A percentile compares a stretch with the other conserved stretches of the same genome.
phyloP scores from a whole-genome alignment of 2,888 invertebrate genomes.

The Agapostemon virescens region DNA sequence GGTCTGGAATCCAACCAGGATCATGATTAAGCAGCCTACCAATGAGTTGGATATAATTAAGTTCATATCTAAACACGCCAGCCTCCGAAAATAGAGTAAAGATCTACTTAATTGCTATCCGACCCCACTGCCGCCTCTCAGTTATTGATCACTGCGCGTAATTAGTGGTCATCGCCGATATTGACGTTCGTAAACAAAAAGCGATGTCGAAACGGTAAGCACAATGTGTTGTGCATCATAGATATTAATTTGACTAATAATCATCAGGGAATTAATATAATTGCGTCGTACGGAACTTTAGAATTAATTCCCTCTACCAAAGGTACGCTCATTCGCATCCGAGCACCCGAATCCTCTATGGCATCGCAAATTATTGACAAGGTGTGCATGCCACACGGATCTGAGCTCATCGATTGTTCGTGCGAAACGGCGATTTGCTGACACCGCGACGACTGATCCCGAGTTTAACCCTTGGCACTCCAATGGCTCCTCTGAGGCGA shows the following conservation, averaged over 20 bases:
- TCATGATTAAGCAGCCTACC: not conserved
- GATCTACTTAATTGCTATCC: not conserved
- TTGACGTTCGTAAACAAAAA: constrained; percentile 3
- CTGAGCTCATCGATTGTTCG: no score
- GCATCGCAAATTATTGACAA: not conserved
- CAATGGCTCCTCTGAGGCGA: no score
- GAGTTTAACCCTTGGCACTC: no score
- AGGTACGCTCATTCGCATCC: not conserved
- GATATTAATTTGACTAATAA: constrained; percentile 26
- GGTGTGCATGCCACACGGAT: not conserved
- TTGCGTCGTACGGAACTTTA: not conserved
- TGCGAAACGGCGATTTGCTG: not conserved
- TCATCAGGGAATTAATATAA: constrained; percentile 13
- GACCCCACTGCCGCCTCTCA: not conserved
- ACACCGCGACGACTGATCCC: not conserved
- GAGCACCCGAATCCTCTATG: not conserved
- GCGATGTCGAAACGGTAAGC: not conserved
- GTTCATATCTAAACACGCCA: not conserved
- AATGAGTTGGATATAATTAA: not conserved
- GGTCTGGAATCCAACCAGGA: not conserved
- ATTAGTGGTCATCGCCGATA: constrained; percentile 36
- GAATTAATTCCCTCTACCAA: not conserved
- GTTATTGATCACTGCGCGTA: constrained; percentile 33
- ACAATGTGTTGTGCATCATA: not conserved
- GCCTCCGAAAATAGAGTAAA: not conserved